Conservation (phyloP, 2,113 vertebrate genomes). For the Poecilia latipinna region DNA sequence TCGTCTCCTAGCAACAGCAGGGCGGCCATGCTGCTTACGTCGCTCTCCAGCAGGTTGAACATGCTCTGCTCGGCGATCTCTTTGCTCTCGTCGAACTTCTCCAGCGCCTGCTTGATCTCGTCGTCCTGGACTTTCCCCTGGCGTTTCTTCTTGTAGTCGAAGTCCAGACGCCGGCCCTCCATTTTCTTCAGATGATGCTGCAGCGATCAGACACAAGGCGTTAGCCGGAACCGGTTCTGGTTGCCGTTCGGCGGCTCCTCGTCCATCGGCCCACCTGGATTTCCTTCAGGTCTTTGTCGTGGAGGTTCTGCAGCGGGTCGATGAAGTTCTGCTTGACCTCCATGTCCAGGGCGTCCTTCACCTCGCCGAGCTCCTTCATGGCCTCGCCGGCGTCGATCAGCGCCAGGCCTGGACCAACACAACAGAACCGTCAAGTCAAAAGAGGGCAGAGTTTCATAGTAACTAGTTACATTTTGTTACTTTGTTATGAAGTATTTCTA, state of each 20-base stretch:
- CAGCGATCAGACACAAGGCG: no score
- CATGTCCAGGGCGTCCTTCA: conserved; percentile 96
- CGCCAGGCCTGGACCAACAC: conserved; percentile 81
- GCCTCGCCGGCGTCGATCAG: conserved; percentile 91
- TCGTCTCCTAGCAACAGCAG: no score
- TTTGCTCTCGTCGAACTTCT: conserved; percentile 97
- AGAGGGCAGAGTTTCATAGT: no score
- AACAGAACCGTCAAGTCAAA: no score
- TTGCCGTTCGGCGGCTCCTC: no score
- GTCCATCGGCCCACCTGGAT: conserved; percentile 86
- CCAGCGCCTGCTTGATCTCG: conserved; percentile 92
- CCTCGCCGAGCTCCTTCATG: conserved; percentile 94
- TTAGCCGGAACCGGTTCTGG: no score
- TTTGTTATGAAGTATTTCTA: no score
- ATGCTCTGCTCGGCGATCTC: conserved; percentile 98
- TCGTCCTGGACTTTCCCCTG: conserved; percentile 94
- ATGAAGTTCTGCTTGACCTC: conserved; percentile 99
- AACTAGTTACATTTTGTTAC: no score
- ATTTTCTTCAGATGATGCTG: conserved; percentile 97
- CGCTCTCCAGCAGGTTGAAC: conserved; percentile 97
- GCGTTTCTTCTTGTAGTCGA: conserved; percentile 99
- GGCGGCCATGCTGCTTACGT: conserved; percentile 80
- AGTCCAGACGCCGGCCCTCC: conserved; percentile 94
- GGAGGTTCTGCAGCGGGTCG: conserved; percentile 96
- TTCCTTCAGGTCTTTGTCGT: conserved; percentile 97